A percentile compares a stretch with the other conserved stretches of the same genome.
Conservation (phyloP, 2,888 invertebrate genomes). For the Punctoribates punctum region DNA sequence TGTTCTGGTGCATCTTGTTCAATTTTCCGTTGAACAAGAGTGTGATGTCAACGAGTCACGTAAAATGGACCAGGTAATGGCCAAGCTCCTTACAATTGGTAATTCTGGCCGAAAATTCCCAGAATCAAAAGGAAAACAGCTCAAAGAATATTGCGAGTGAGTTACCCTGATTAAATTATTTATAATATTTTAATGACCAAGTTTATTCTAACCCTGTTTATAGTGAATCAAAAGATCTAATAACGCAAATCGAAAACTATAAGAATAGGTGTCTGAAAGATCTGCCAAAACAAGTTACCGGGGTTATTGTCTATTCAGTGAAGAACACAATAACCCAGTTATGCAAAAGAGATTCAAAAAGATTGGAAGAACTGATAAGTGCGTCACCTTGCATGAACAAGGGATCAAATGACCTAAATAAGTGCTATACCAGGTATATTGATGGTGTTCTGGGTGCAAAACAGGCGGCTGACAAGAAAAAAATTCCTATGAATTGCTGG, state of each 20-base stretch:
- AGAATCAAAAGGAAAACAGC: background rate
- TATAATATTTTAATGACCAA: no score
- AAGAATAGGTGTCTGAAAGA: slow-evolving; percentile 13
- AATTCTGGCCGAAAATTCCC: slow-evolving; percentile 17
- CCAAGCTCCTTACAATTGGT: background rate
- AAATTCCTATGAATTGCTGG: slow-evolving; percentile 1
- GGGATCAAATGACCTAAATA: background rate
- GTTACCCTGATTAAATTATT: background rate
- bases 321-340: background rate
- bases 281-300: background rate
- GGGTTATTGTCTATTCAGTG: background rate
- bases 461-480: background rate
- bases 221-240: background rate
- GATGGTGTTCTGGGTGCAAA: background rate
- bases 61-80: background rate
- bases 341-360: background rate
- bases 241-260: slow-evolving; percentile 14
- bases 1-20: no score
- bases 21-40: no score
- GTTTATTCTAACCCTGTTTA: background rate
- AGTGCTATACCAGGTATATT: background rate
- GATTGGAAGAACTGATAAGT: background rate
- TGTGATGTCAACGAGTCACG: no score
- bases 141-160: slow-evolving; percentile 1
- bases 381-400: background rate